Percentiles rank a stretch among this genome's conserved stretches.
These are phyloP conservation scores for Pachypsylla venusta DNA, from an alignment of 1,140 invertebrate genomes.

Conservation along the genomic window DNA sequence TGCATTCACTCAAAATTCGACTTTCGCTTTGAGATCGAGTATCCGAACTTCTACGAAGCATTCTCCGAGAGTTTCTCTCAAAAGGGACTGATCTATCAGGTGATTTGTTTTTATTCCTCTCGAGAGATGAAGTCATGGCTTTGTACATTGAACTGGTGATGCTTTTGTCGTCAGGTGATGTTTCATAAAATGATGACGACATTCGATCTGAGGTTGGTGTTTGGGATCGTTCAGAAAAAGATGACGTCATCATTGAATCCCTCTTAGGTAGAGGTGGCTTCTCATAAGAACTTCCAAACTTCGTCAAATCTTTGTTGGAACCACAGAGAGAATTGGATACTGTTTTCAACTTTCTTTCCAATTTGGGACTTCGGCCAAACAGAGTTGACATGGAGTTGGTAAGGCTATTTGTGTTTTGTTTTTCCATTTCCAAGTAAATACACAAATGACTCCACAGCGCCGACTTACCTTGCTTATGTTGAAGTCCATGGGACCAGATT, in stretches of 20 bases:
- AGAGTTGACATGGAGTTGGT: slow-evolving; percentile 52
- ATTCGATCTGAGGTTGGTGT: neutral
- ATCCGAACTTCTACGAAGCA: neutral
- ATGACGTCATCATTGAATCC: neutral
- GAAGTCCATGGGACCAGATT: slow-evolving; percentile 94
- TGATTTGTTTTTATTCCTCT: neutral
- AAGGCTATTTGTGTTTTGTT: slow-evolving; percentile 60
- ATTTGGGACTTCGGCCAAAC: slow-evolving; percentile 44
- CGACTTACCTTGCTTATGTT: slow-evolving; percentile 90
- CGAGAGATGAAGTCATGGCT: slow-evolving; percentile 3
- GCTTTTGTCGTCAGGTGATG: neutral
- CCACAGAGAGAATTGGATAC: neutral
- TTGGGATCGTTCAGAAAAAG: neutral
- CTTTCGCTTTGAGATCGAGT: neutral
- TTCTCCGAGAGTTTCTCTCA: neutral
- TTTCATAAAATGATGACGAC: neutral
- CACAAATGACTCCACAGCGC: slow-evolving; percentile 86
- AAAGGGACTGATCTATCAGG: neutral
- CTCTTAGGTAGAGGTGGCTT: neutral
- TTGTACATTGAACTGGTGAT: slow-evolving; percentile 7
- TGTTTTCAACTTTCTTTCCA: neutral
- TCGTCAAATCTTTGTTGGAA: neutral
- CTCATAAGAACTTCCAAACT: neutral
- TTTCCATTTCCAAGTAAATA: slow-evolving; percentile 76
- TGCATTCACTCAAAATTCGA: neutral